Percentiles rank a stretch among this genome's conserved stretches.
These are phyloP conservation scores for Forficula auricularia DNA, from an alignment of 1,140 invertebrate genomes.

Conservation along the genomic window DNA sequence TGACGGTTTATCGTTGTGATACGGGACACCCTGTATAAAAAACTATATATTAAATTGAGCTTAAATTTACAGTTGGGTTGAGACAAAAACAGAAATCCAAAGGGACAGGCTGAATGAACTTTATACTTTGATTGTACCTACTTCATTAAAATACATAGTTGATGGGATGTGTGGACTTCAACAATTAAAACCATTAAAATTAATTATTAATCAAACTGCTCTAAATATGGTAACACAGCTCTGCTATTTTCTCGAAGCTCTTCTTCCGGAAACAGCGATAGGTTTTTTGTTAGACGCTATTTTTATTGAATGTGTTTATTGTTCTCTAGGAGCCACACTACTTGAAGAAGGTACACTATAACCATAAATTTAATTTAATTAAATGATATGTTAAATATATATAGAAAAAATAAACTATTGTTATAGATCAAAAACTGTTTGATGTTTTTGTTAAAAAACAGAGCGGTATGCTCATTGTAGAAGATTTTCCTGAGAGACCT, in stretches of 20 bases:
- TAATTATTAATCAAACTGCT: slow-evolving; percentile 62
- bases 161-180: slow-evolving; percentile 56
- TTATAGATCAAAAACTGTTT: slow-evolving; percentile 36
- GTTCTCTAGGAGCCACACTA: slow-evolving; percentile 63
- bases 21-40: too few relatives aligned
- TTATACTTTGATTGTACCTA: slow-evolving; percentile 54
- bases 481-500: slow-evolving; percentile 40
- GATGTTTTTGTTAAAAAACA: slow-evolving; percentile 64
- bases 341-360: slow-evolving; percentile 33
- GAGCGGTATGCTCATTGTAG: slow-evolving; percentile 43
- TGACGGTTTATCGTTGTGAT: too few relatives aligned
- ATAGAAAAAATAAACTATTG: too few relatives aligned
- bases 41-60: slow-evolving; percentile 1
- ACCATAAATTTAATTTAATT: too few relatives aligned
- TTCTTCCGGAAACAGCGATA: slow-evolving; percentile 26
- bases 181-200: slow-evolving; percentile 53
- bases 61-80: too few relatives aligned
- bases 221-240: slow-evolving; percentile 75
- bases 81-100: too few relatives aligned
- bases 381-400: too few relatives aligned
- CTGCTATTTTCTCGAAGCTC: slow-evolving; percentile 58
- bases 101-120: slow-evolving; percentile 34
- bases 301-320: slow-evolving; percentile 62
- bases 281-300: slow-evolving; percentile 36
- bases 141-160: slow-evolving; percentile 51